phyloP scores from a whole-genome alignment of 2,113 vertebrate genomes.

The Lamprologus speciosus region DNA sequence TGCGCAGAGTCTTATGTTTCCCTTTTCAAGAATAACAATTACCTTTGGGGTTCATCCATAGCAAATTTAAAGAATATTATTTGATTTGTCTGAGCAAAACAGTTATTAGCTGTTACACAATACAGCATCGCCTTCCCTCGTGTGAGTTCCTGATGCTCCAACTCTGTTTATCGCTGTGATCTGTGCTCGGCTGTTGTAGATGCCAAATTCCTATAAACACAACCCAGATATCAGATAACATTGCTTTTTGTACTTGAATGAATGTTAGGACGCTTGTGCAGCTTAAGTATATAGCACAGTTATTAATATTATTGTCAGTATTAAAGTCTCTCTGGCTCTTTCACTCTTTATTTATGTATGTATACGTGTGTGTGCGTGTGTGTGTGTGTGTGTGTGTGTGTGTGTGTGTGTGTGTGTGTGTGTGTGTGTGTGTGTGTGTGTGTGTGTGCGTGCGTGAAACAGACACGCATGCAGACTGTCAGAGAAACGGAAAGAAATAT shows the following conservation, averaged over 20 bases:
- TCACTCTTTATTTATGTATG: background rate
- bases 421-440: background rate
- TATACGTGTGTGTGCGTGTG: background rate
- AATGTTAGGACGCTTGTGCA: background rate
- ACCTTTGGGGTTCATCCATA: constrained; percentile 18
- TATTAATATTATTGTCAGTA: background rate
- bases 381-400: too few species aligned
- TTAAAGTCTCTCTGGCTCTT: background rate
- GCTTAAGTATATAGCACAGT: background rate
- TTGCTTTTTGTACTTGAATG: background rate
- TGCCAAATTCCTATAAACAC: background rate
- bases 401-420: background rate
- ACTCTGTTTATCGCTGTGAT: background rate
- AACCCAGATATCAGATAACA: background rate
- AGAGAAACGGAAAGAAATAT: background rate
- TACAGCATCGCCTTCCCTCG: background rate
- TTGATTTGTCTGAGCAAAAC: constrained; percentile 10
- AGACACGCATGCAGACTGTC: background rate
- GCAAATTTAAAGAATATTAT: constrained; percentile 3
- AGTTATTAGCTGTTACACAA: constrained; percentile 8
- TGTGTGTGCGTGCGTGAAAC: background rate
- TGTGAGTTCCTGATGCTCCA: constrained; percentile 1
- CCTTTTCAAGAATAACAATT: constrained; percentile 35
- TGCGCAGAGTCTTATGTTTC: constrained; percentile 8
- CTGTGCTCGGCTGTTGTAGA: background rate